phyloP scores from a whole-genome alignment of 1,140 invertebrate species.

The Scaptomyza montana region DNA sequence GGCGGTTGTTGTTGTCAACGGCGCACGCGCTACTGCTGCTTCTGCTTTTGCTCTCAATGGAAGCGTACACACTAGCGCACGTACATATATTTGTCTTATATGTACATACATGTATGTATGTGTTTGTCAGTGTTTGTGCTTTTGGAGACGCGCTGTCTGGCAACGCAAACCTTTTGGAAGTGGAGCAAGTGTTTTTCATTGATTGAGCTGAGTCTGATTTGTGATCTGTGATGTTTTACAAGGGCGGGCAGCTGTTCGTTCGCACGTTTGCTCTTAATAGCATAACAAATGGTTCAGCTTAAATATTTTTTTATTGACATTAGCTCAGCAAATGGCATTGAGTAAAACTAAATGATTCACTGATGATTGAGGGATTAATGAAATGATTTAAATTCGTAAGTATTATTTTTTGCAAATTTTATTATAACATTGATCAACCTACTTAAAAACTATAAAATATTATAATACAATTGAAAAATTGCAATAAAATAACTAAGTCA shows the following conservation, averaged over 20 bases:
- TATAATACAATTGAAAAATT: too few species aligned
- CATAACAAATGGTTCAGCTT: background rate
- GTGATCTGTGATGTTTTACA: slow-evolving; percentile 1
- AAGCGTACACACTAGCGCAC: background rate
- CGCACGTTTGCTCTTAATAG: background rate
- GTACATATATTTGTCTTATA: background rate
- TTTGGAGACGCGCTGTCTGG: slow-evolving; percentile 64
- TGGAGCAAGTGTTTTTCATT: slow-evolving; percentile 66
- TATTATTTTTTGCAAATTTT: too few species aligned
- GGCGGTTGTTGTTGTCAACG: slow-evolving; percentile 33
- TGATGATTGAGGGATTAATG: slow-evolving; percentile 21
- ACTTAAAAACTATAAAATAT: too few species aligned
- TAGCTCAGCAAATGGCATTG: background rate
- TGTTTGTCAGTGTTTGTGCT: slow-evolving; percentile 17
- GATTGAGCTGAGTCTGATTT: slow-evolving; percentile 10
- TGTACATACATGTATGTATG: background rate
- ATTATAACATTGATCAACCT: too few species aligned
- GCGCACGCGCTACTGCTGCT: slow-evolving; percentile 52
- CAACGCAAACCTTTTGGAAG: slow-evolving; percentile 59
- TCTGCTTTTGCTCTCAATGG: slow-evolving; percentile 23
- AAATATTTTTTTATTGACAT: background rate
- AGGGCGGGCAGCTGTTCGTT: slow-evolving; percentile 3
- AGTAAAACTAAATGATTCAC: slow-evolving; percentile 4
- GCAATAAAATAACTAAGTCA: too few species aligned
- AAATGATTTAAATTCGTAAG: background rate